Evolutionary conservation across 2,888 invertebrate genomes (phyloP), one percentile per base, ranked within the genome.

Genomic region (Arctia plantaginis): DNA sequence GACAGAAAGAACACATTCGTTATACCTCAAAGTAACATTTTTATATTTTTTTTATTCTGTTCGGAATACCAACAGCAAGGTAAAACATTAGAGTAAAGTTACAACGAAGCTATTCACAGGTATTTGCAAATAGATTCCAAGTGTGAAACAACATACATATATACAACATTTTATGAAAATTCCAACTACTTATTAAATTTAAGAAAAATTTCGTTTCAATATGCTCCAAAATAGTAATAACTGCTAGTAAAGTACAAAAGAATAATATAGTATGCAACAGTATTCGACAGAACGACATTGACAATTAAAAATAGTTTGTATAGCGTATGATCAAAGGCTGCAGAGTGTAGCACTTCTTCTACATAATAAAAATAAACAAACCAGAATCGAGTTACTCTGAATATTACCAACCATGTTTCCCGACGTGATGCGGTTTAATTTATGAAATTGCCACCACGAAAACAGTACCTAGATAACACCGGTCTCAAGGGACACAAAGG

Each of bases 361-460:
- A n/a, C 27, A n/a, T 64, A n/a, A 51, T 59, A 71, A 66, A 44
- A 66, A 73, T 74, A 71, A 77, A 76, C 78, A 80, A 77, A 78
- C 79, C 73, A 77, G 76, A 82, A 78, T 80, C 79, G 86, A 83
- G 82, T 83, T 84, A 79, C 84, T 81, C 76, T 81, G 80, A 81
- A 82, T 80, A 83, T 81, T 76, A 85, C 79, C 51, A 74, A 68
- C 77, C 74, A 78, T 77, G 76, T 85, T 85, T 81, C 82, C 79
- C 81, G 78, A 82, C 81, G 84, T 79, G 77, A 77, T 79, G 74
- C 76, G 85, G 89, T 88, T 90, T 92, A 90, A 93, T 92, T 92
- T 92, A 90, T 89, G 89, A 91, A 90, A 91, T 91, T 89, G 89
- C 87, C 82, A 82, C 83, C 79, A 83, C 84, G 83, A 88, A 90